Evolutionary conservation across 2,888 invertebrate species (phyloP), one percentile per base, ranked within the genome.

Genomic region (Agriopis aurantiaria): DNA sequence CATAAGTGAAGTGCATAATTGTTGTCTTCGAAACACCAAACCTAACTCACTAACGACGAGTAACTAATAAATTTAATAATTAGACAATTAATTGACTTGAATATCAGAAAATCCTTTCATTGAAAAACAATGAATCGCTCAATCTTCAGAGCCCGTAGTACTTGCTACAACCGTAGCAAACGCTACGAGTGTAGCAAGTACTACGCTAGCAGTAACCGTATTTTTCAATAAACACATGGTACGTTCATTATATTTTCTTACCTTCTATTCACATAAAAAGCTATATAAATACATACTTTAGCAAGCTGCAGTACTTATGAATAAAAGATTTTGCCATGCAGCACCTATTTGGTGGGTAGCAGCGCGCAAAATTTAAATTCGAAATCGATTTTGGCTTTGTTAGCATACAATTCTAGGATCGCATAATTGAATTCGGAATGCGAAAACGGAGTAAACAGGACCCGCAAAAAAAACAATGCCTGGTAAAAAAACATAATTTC

Each of bases 361-460:
- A 58, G 68, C 68, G 57, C 41, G 55, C 62, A 52, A 66, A 62
- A 66, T 70, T 69, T 62, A 70, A 66, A 70, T 69, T 65, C 57
- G 45, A 46, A 52, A 62, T 65, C 70, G 65, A 70, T 62, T 70
- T 60, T 41, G 17, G 62, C 66, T 61, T 66, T 65, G 62, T 70
- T 70, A 66, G 62, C 62, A 70, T 70, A 62, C 62, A 69, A 51
- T 52, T 61, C 58, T 63, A 45, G 69, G 43, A 69, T 62, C 52
- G 55, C 61, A 69, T 61, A 63, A 70, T 65, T 70, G 70, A 70
- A 70, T 70, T 66, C 62, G 53, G 57, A 66, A 66, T 58, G 48
- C 65, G 33, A 65, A 23, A 61, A 61, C 45, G 51, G n/a, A 40
- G 53, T 68, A 69, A 65, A 64, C 62, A 68, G 6, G 11, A 14